These are phyloP conservation scores for Aporophyla nigra DNA, from an alignment of 2,888 invertebrate species.

Conservation along the genomic window DNA sequence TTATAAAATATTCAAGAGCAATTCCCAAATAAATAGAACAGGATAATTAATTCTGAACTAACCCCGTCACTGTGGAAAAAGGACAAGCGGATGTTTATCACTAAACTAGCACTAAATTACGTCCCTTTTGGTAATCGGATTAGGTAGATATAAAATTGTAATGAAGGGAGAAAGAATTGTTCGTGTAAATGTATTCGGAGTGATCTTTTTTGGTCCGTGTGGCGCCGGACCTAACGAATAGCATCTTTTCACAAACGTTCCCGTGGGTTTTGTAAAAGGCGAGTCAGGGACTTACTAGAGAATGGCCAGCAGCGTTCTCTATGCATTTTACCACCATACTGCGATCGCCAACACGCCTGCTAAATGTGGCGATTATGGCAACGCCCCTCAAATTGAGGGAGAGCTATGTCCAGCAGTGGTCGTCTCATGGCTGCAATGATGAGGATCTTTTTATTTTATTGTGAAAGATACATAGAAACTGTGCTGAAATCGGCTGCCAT, in stretches of 20 bases:
- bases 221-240: too few species aligned
- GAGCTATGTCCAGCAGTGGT: too few species aligned
- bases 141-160: slow-evolving; percentile 33
- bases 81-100: slow-evolving; percentile 55
- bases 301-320: too few species aligned
- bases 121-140: slow-evolving; percentile 41
- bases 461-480: background rate
- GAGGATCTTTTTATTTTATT: background rate
- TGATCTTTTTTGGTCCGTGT: background rate
- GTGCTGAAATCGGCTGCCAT: too few species aligned
- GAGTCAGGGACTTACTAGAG: too few species aligned
- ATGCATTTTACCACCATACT: too few species aligned
- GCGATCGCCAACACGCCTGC: too few species aligned
- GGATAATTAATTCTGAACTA: slow-evolving; percentile 64
- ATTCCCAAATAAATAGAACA: slow-evolving; percentile 59
- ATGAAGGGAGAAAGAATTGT: slow-evolving; percentile 13
- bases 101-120: slow-evolving; percentile 51
- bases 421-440: too few species aligned
- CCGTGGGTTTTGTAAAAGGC: too few species aligned
- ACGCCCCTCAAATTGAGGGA: too few species aligned
- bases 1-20: slow-evolving; percentile 64
- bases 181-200: background rate
- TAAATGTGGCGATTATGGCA: too few species aligned
- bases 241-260: too few species aligned
- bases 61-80: slow-evolving; percentile 50